Conservation (phyloP, 2,888 invertebrate genomes). For the Plemyria rubiginata region DNA sequence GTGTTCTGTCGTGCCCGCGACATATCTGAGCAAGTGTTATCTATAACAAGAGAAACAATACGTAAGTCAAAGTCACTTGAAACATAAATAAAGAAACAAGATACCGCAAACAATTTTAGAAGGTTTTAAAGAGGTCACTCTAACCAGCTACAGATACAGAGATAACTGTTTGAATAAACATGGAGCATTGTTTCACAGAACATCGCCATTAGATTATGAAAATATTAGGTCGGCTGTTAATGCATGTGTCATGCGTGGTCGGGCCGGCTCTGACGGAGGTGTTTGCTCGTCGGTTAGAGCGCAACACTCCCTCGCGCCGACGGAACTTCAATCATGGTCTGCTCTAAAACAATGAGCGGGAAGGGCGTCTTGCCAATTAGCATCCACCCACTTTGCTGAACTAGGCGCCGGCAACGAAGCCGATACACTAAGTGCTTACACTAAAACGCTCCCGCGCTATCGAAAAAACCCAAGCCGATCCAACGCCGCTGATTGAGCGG, state of each 20-base stretch:
- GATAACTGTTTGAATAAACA: conserved; percentile 80
- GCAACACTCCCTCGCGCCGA: conserved; percentile 70
- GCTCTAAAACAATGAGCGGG: conserved; percentile 84
- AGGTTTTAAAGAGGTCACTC: conserved; percentile 82
- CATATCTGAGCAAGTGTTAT: conserved; percentile 93
- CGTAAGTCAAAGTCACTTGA: conserved; percentile 49
- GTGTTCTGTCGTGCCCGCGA: conserved; percentile 89
- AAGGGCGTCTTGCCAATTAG: conserved; percentile 82
- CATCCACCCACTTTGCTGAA: conserved; percentile 77
- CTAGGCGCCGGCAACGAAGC: conserved; percentile 64
- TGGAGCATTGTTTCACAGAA: conserved; percentile 82
- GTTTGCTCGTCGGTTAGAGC: conserved; percentile 79
- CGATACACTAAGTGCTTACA: conserved; percentile 66
- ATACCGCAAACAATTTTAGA: conserved; percentile 77
- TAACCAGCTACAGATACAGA: conserved; percentile 80
- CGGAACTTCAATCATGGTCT: conserved; percentile 83
- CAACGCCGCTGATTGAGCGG: conserved; percentile 49
- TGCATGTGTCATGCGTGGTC: conserved; percentile 82
- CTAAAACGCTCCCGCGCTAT: conserved; percentile 63
- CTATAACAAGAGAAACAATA: conserved; percentile 80
- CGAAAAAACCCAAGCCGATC: conserved; percentile 45
- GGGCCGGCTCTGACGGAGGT: conserved; percentile 66
- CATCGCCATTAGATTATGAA: conserved; percentile 85
- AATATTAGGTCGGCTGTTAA: conserved; percentile 83
- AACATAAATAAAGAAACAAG: conserved; percentile 61